Conservation (phyloP, 1,140 invertebrate species). For the Nephila pilipes region DNA sequence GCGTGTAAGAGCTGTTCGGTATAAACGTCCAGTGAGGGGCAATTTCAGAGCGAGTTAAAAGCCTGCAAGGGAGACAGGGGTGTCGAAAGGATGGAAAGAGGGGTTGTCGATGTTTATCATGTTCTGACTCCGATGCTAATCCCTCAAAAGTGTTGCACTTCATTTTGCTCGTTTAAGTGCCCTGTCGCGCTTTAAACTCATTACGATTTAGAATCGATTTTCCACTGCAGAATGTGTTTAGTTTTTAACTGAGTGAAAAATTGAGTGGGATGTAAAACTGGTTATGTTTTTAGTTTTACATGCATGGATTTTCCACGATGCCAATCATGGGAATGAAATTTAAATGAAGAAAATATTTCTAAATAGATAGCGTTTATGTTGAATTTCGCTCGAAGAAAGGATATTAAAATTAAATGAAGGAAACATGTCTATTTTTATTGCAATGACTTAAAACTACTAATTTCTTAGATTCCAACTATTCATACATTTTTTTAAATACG, state of each 20-base stretch:
- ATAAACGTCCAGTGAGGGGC: background rate
- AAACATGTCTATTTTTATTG: too few species aligned
- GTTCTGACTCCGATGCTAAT: background rate
- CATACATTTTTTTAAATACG: too few species aligned
- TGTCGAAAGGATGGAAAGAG: too few species aligned
- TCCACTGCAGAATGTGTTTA: background rate
- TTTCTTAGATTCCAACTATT: too few species aligned
- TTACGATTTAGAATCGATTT: background rate
- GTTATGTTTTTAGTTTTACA: background rate
- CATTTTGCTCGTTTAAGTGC: slow-evolving; percentile 1
- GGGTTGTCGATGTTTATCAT: background rate
- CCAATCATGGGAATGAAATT: too few species aligned
- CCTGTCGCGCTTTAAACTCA: slow-evolving; percentile 26
- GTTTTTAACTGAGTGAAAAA: background rate
- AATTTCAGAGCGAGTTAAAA: slow-evolving; percentile 1
- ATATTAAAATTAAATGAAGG: too few species aligned
- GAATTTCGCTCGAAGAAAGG: too few species aligned
- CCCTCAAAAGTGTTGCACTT: slow-evolving; percentile 23
- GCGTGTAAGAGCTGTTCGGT: background rate
- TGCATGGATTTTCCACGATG: too few species aligned
- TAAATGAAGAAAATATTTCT: too few species aligned
- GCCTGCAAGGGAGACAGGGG: background rate
- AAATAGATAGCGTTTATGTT: too few species aligned
- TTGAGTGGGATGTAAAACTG: background rate
- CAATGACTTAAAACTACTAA: too few species aligned